Percentiles rank a stretch among this genome's conserved stretches.
Conservation (phyloP, 2,888 invertebrate genomes). For the Pilophorus perplexus region DNA sequence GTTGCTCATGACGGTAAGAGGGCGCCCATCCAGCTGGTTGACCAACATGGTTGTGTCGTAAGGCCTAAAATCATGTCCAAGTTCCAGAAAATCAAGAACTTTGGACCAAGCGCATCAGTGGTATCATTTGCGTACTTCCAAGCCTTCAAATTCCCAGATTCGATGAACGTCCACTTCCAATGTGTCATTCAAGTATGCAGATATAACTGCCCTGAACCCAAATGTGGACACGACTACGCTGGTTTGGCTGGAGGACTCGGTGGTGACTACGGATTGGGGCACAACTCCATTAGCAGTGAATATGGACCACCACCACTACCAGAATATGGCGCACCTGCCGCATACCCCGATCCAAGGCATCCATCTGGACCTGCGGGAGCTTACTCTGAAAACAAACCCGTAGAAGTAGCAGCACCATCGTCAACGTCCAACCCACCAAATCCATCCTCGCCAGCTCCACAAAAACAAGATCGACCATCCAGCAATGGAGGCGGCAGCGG, state of each 20-base stretch:
- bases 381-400: slow-evolving; percentile 72
- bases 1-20: slow-evolving; percentile 93
- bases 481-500: slow-evolving; percentile 43
- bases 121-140: slow-evolving; percentile 91
- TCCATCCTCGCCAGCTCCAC: slow-evolving; percentile 55
- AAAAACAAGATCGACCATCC: slow-evolving; percentile 43
- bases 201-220: slow-evolving; percentile 82
- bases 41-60: slow-evolving; percentile 88
- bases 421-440: slow-evolving; percentile 57
- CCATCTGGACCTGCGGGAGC: slow-evolving; percentile 77
- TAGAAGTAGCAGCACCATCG: slow-evolving; percentile 79
- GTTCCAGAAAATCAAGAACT: slow-evolving; percentile 93
- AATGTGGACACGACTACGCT: slow-evolving; percentile 48
- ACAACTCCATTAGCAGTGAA: slow-evolving; percentile 59
- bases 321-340: slow-evolving; percentile 71
- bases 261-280: slow-evolving; percentile 54
- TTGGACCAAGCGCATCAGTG: slow-evolving; percentile 88
- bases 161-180: slow-evolving; percentile 95
- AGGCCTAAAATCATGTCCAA: slow-evolving; percentile 89
- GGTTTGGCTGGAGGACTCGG: slow-evolving; percentile 52
- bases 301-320: slow-evolving; percentile 65
- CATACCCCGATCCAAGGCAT: slow-evolving; percentile 82
- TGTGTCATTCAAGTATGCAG: slow-evolving; percentile 93
- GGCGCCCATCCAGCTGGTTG: slow-evolving; percentile 88
- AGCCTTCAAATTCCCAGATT: slow-evolving; percentile 93